Evolutionary conservation across 2,113 vertebrate genomes (phyloP).

Genomic region (Cebidichthys violaceus): DNA sequence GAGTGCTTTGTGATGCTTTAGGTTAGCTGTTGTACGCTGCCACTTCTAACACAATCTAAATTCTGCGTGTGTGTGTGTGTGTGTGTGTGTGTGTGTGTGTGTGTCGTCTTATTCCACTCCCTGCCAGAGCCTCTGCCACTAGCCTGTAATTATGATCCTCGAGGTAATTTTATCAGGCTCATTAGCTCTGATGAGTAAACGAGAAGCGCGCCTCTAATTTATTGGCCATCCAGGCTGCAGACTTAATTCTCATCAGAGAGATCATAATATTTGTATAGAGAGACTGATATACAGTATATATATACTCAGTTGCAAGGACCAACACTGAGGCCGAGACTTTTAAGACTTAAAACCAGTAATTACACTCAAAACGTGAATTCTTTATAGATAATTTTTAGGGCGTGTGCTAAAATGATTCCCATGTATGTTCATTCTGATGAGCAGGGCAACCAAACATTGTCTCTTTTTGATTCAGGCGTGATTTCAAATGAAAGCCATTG

Average conservation of each 20-base stretch:
- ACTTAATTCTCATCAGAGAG: constrained; percentile 85
- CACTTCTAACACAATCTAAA: constrained; percentile 58
- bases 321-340: constrained; percentile 67
- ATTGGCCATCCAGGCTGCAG: constrained; percentile 86
- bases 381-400: constrained; percentile 66
- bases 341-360: constrained; percentile 74
- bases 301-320: constrained; percentile 66
- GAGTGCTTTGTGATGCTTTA: constrained; percentile 53
- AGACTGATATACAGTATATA: constrained; percentile 64
- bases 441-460: constrained; percentile 8
- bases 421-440: constrained; percentile 35
- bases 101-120: constrained; percentile 69
- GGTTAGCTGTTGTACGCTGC: constrained; percentile 45
- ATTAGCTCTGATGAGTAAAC: constrained; percentile 89
- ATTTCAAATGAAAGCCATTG: constrained; percentile 57
- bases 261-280: constrained; percentile 88
- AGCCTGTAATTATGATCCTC: constrained; percentile 89
- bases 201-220: constrained; percentile 88
- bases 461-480: constrained; percentile 39
- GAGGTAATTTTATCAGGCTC: constrained; percentile 90
- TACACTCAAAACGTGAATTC: constrained; percentile 64
- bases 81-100: constrained; percentile 54
- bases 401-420: constrained; percentile 48
- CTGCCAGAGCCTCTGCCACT: constrained; percentile 84
- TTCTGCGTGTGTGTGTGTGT: constrained; percentile 43